Conservation (phyloP, 2,888 invertebrate genomes). For the Limnephilus marmoratus region DNA sequence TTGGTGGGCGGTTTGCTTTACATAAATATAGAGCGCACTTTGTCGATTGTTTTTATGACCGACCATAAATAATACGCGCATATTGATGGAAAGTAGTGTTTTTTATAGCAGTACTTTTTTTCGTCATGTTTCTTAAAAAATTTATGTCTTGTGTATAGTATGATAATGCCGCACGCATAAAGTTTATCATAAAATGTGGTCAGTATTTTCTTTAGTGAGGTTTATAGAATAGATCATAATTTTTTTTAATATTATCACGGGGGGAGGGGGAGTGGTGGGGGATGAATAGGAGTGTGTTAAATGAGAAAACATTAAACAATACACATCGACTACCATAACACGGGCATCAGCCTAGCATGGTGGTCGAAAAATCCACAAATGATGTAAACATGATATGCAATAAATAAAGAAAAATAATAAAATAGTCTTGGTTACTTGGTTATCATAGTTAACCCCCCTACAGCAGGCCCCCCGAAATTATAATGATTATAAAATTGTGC, state of each 20-base stretch:
- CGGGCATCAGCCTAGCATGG: too few relatives aligned
- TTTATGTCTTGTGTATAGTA: not conserved
- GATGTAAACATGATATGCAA: too few relatives aligned
- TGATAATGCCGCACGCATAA: not conserved
- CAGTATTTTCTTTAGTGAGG: not conserved
- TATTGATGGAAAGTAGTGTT: not conserved
- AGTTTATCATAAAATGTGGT: not conserved
- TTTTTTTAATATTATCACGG: too few relatives aligned
- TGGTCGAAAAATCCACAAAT: too few relatives aligned
- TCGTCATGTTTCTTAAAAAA: not conserved
- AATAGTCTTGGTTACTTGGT: not conserved
- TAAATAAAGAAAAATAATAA: too few relatives aligned
- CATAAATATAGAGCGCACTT: conserved; percentile 2
- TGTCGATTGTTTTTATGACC: not conserved
- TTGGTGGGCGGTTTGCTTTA: conserved; percentile 2
- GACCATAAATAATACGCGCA: conserved; percentile 8
- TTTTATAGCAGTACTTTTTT: not conserved
- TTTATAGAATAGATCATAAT: not conserved
- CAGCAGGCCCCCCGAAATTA: too few relatives aligned
- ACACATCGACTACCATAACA: too few relatives aligned
- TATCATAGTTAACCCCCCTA: too few relatives aligned
- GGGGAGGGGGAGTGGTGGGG: too few relatives aligned
- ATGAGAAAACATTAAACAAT: too few relatives aligned
- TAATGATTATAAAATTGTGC: too few relatives aligned
- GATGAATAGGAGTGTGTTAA: too few relatives aligned